These are phyloP conservation scores for Oryzias javanicus DNA, from an alignment of 2,113 vertebrate genomes.

Conservation along the genomic window DNA sequence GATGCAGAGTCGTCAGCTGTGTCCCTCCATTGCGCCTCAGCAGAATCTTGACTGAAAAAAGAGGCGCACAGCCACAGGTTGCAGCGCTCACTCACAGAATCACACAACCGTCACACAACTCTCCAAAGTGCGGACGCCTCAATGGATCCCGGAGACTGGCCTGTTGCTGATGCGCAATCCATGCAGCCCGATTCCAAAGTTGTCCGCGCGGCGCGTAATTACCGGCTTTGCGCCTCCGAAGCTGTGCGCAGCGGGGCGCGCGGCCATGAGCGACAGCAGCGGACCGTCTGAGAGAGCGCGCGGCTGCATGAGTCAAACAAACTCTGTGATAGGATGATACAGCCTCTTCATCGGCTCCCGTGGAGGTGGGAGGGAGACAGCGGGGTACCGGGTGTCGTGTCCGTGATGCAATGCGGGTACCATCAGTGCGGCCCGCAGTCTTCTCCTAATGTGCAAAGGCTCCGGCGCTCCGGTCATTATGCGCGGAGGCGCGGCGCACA, in stretches of 20 bases:
- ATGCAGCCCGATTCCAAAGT: slow-evolving; percentile 54
- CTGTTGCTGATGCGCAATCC: slow-evolving; percentile 56
- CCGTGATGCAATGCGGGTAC: slow-evolving; percentile 82
- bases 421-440: slow-evolving; percentile 54
- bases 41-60: slow-evolving; percentile 50
- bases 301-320: slow-evolving; percentile 34
- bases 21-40: slow-evolving; percentile 67
- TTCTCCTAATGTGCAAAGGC: slow-evolving; percentile 47
- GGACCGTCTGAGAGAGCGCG: slow-evolving; percentile 18
- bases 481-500: slow-evolving; percentile 51
- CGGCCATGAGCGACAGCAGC: slow-evolving; percentile 30
- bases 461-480: slow-evolving; percentile 49
- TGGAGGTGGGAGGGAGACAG: slow-evolving; percentile 60
- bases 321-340: slow-evolving; percentile 42
- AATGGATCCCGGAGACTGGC: slow-evolving; percentile 34
- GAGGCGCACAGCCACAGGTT: slow-evolving; percentile 68
- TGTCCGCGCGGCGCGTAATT: slow-evolving; percentile 58
- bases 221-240: slow-evolving; percentile 38
- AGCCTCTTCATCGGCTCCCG: slow-evolving; percentile 45
- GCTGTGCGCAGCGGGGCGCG: slow-evolving; percentile 22
- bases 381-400: slow-evolving; percentile 66
- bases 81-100: slow-evolving; percentile 36
- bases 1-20: slow-evolving; percentile 74
- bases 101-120: slow-evolving; percentile 24
- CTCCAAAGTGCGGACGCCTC: slow-evolving; percentile 21